A percentile compares a stretch with the other conserved stretches of the same genome.
These are phyloP conservation scores for Pogonocherus hispidulus DNA, from an alignment of 2,888 invertebrate species.

Conservation along the genomic window DNA sequence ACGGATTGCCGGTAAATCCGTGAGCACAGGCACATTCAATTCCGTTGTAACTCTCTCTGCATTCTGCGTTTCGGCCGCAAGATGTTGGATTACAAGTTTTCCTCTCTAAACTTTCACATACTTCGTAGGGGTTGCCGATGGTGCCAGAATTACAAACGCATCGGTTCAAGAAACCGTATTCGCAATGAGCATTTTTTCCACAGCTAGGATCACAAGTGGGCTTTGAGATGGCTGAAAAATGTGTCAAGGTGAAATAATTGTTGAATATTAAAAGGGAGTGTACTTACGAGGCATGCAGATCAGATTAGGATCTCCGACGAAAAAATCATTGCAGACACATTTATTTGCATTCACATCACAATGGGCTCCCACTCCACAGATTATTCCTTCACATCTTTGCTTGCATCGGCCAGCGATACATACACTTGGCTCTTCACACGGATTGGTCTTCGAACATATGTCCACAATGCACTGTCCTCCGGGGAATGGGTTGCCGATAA, in stretches of 20 bases:
- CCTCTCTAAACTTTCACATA: constrained; percentile 80
- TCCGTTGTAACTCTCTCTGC: constrained; percentile 80
- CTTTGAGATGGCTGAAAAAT: constrained; percentile 78
- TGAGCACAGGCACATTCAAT: constrained; percentile 87
- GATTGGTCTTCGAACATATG: constrained; percentile 82
- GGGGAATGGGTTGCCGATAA: constrained; percentile 91
- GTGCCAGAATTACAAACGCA: constrained; percentile 89
- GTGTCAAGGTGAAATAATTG: not conserved
- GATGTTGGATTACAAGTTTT: constrained; percentile 79
- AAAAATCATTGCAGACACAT: constrained; percentile 89
- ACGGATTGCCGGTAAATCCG: constrained; percentile 90
- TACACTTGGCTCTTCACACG: constrained; percentile 83
- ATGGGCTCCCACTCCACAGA: constrained; percentile 90
- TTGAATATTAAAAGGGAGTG: not conserved
- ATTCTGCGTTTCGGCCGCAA: constrained; percentile 86
- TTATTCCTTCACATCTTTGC: constrained; percentile 87
- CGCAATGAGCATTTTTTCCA: constrained; percentile 88
- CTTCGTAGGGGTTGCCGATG: constrained; percentile 89
- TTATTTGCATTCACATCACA: constrained; percentile 86
- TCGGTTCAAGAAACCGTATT: constrained; percentile 82
- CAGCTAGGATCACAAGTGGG: constrained; percentile 87
- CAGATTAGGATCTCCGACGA: constrained; percentile 90
- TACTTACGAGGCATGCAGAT: constrained; percentile 92
- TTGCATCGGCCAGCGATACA: constrained; percentile 92
- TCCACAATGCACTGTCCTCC: constrained; percentile 89